Evolutionary conservation across 2,797 vertebrate genomes (phyloP).

Genomic region (Acropternis orthonyx): DNA sequence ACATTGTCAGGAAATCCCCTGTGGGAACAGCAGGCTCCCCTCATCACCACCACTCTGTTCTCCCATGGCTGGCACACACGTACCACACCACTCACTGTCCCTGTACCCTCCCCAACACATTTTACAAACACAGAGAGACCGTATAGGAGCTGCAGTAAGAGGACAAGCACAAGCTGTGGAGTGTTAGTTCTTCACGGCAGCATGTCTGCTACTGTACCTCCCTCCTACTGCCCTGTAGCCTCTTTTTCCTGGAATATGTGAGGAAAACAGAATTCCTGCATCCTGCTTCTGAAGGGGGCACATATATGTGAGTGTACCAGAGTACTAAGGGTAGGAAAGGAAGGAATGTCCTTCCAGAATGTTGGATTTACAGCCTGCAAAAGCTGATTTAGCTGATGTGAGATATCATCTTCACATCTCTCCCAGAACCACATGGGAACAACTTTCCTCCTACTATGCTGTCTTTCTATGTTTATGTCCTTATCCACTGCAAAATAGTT

Average conservation of each 20-base stretch:
- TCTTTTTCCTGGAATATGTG: not conserved
- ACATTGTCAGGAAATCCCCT: not conserved
- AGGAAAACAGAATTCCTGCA: not conserved
- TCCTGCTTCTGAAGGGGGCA: not conserved
- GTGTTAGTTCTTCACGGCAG: not conserved
- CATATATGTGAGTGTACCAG: not conserved
- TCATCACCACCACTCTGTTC: rapidly evolving
- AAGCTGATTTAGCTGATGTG: not conserved
- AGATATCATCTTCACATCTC: not conserved
- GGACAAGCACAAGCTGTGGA: not conserved
- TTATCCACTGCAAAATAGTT: not conserved
- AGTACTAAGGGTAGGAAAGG: not conserved
- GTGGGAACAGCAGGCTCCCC: not conserved
- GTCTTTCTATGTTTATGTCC: not conserved
- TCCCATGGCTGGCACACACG: not conserved
- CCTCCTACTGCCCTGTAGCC: not conserved
- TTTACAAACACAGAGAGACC: not conserved
- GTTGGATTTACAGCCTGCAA: not conserved
- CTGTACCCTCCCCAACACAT: not conserved
- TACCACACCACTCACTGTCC: rapidly evolving
- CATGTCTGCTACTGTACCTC: not conserved
- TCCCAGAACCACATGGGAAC: not conserved
- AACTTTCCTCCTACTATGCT: not conserved
- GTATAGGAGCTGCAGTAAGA: not conserved
- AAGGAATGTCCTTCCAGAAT: not conserved